phyloP scores from a whole-genome alignment of 2,113 vertebrate genomes.

The Variabilichromis moorii region DNA sequence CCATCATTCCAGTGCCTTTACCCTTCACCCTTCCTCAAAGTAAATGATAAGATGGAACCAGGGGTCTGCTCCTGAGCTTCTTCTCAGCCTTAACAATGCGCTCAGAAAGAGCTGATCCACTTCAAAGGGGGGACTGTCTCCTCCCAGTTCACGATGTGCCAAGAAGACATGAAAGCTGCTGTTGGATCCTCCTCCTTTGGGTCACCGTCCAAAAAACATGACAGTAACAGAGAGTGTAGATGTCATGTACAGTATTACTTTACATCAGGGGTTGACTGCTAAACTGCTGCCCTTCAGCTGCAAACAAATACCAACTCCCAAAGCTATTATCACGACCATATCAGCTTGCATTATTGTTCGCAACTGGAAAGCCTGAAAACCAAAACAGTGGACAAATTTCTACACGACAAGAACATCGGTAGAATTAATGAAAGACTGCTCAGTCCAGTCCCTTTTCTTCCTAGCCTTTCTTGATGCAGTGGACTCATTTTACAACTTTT shows the following conservation, averaged over 20 bases:
- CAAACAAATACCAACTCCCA: neutral
- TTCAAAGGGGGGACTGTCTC: constrained; percentile 37
- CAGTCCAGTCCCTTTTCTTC: neutral
- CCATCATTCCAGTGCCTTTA: constrained; percentile 51
- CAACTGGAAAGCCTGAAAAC: neutral
- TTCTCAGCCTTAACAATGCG: constrained; percentile 53
- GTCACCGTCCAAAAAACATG: constrained; percentile 27
- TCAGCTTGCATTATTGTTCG: neutral
- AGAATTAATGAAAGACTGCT: neutral
- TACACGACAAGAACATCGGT: neutral
- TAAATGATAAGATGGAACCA: constrained; percentile 35
- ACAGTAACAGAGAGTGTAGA: neutral
- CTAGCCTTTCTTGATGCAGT: neutral
- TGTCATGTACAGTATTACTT: neutral
- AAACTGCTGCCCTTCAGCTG: neutral
- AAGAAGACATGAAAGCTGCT: constrained; percentile 19
- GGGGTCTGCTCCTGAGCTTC: constrained; percentile 25
- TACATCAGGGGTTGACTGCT: neutral
- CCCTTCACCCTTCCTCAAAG: constrained; percentile 51
- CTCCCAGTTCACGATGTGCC: constrained; percentile 45
- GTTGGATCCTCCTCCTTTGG: constrained; percentile 28
- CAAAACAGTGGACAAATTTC: neutral
- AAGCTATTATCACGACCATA: neutral
- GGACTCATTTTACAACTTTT: neutral
- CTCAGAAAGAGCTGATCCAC: neutral